Evolutionary conservation across 2,888 invertebrate species (phyloP).

Genomic region (Ophion costatus): DNA sequence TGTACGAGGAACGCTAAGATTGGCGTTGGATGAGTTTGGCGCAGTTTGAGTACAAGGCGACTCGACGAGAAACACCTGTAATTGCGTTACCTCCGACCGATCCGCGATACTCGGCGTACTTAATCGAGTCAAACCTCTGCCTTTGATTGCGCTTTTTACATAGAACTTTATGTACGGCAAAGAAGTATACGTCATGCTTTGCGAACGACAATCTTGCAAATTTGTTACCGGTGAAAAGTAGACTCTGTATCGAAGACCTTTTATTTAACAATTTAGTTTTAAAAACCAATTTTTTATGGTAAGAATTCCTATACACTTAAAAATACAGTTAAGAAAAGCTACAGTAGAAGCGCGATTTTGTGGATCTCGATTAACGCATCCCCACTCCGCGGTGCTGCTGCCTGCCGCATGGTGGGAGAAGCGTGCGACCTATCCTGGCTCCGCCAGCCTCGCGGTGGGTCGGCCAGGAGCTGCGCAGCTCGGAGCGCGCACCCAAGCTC

Average conservation of each 20-base stretch:
- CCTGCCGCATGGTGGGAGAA: no score
- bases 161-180: conserved; percentile 17
- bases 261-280: not conserved
- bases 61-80: conserved; percentile 58
- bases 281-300: no score
- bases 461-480: no score
- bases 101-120: conserved; percentile 41
- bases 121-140: conserved; percentile 55
- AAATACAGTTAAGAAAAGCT: no score
- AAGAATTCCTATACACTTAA: no score
- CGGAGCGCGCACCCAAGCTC: no score
- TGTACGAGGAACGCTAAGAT: conserved; percentile 28
- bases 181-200: not conserved
- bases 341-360: no score
- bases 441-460: no score
- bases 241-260: not conserved
- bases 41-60: conserved; percentile 47
- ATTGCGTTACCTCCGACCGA: conserved; percentile 52
- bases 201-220: not conserved
- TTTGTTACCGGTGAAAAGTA: not conserved
- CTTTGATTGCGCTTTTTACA: conserved; percentile 51
- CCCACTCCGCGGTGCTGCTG: no score
- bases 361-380: no score
- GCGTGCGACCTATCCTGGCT: no score
- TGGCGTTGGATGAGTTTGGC: conserved; percentile 50